Evolutionary conservation across 2,797 vertebrate species (phyloP).

Genomic region (Peromyscus attwateri): DNA sequence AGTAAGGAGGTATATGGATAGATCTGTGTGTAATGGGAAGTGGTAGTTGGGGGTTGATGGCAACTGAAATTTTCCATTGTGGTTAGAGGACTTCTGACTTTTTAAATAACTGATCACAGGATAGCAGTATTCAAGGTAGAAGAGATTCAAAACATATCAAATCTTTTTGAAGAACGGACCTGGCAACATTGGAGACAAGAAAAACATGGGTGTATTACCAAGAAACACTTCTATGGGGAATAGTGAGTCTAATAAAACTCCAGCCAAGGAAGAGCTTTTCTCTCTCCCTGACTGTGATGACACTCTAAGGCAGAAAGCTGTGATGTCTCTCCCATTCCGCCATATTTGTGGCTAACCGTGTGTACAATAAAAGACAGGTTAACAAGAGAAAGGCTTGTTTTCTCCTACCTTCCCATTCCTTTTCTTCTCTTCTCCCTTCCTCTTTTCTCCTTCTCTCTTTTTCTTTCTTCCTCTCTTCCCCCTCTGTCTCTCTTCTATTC

Average conservation of each 20-base stretch:
- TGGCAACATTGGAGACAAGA: neutral
- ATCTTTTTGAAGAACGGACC: slow-evolving; percentile 24
- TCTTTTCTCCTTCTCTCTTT: too few species aligned
- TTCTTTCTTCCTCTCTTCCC: too few species aligned
- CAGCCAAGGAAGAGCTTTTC: neutral
- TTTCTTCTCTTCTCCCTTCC: too few species aligned
- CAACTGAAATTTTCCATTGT: neutral
- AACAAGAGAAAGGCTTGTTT: neutral
- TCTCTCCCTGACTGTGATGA: neutral
- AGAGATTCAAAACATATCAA: neutral
- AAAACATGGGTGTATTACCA: neutral
- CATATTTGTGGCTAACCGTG: too few species aligned
- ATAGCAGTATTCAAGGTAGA: slow-evolving; percentile 1
- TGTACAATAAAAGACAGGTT: neutral
- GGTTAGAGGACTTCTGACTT: neutral
- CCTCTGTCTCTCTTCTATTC: neutral
- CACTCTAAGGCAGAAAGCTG: neutral
- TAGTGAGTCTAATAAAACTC: neutral
- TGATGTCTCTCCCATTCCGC: neutral
- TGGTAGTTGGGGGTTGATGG: neutral
- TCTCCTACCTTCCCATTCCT: neutral
- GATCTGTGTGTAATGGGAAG: neutral
- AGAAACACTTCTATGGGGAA: neutral
- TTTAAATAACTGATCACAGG: neutral
- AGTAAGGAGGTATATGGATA: neutral